These are phyloP conservation scores for Dryobates pubescens DNA, from an alignment of 2,797 vertebrate genomes.

Conservation along the genomic window DNA sequence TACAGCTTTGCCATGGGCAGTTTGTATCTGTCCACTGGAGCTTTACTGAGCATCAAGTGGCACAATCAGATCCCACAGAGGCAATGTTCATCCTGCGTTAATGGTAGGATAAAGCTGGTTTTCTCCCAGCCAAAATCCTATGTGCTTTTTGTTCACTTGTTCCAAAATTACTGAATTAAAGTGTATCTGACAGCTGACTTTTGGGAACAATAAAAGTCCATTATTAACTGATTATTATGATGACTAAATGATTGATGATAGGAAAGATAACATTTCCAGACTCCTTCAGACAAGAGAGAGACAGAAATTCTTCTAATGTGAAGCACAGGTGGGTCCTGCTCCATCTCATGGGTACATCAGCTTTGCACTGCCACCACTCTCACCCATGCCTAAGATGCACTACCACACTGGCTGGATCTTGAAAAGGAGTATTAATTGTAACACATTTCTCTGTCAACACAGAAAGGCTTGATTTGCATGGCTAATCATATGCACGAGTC, in stretches of 20 bases:
- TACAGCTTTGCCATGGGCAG: not conserved
- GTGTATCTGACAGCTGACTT: not conserved
- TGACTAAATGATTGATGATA: not conserved
- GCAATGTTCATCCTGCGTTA: not conserved
- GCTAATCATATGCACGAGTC: conserved; percentile 73
- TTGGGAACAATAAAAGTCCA: not conserved
- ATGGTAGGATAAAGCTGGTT: not conserved
- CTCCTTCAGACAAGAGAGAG: not conserved
- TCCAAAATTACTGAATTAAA: not conserved
- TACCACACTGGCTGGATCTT: not conserved
- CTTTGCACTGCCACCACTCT: not conserved
- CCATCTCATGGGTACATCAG: not conserved
- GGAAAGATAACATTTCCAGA: not conserved
- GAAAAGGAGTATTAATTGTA: not conserved
- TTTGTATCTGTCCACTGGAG: not conserved
- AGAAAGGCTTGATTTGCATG: conserved; percentile 85
- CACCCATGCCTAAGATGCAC: fast-evolving
- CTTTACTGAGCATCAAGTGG: not conserved
- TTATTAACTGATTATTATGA: not conserved
- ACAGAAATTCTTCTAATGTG: not conserved
- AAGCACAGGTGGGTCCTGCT: not conserved
- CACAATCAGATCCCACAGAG: not conserved
- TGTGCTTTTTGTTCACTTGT: not conserved
- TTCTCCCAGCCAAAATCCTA: not conserved
- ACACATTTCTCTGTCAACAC: conserved; percentile 17